Conservation (phyloP, 2,888 invertebrate genomes). For the Byasa hedistus region DNA sequence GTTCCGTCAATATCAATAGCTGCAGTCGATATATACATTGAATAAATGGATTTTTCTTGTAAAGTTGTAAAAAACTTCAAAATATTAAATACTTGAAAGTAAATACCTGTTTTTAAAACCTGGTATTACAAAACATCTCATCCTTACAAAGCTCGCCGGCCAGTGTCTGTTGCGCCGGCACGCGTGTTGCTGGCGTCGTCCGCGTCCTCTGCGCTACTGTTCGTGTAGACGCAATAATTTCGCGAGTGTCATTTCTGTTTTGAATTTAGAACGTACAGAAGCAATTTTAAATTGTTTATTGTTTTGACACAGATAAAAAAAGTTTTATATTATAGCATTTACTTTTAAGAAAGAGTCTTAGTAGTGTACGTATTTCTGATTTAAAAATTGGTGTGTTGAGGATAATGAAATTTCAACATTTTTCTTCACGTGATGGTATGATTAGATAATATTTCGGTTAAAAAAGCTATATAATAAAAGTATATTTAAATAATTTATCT, state of each 20-base stretch:
- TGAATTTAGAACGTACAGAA: background rate
- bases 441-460: background rate
- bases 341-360: background rate
- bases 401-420: background rate
- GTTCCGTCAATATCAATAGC: too few relatives aligned
- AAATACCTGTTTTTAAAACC: too few relatives aligned
- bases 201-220: constrained; percentile 1
- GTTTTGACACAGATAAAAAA: background rate
- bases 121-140: too few relatives aligned
- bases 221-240: constrained; percentile 4
- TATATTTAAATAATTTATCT: background rate
- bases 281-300: background rate
- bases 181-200: constrained; percentile 13
- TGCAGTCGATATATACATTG: too few relatives aligned
- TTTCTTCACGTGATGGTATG: background rate
- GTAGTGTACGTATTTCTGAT: background rate
- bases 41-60: too few relatives aligned
- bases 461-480: background rate
- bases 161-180: constrained; percentile 25
- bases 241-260: constrained; percentile 7
- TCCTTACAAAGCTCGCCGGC: background rate
- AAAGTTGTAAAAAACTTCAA: too few relatives aligned
- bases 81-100: too few relatives aligned
- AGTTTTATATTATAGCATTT: background rate
- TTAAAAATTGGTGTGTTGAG: background rate